These are phyloP conservation scores for Napeogenes inachia DNA, from an alignment of 2,888 invertebrate species.

Conservation along the genomic window DNA sequence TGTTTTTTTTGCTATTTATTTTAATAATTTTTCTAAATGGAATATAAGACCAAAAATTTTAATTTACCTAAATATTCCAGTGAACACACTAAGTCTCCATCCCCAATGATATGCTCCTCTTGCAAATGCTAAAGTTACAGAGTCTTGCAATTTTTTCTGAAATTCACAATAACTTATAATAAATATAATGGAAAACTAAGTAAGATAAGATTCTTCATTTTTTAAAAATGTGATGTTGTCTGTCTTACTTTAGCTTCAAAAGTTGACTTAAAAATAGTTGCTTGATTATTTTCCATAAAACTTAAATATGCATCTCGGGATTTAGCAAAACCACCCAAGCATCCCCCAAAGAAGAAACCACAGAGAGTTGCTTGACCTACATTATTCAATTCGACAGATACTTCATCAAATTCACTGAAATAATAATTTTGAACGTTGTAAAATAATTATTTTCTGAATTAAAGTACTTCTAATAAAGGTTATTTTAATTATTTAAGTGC, in stretches of 20 bases:
- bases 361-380: constrained; percentile 77
- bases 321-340: constrained; percentile 80
- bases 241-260: constrained; percentile 81
- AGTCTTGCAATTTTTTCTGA: constrained; percentile 83
- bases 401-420: constrained; percentile 80
- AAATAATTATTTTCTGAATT: background rate
- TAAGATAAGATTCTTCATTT: no score
- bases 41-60: background rate
- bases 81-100: constrained; percentile 82
- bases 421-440: background rate
- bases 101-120: constrained; percentile 85
- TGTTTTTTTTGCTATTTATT: no score
- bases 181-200: background rate
- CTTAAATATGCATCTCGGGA: constrained; percentile 79
- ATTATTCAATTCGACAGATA: constrained; percentile 79
- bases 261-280: constrained; percentile 81
- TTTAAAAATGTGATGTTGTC: no score
- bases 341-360: constrained; percentile 80
- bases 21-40: no score
- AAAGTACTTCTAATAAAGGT: no score
- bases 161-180: constrained; percentile 34
- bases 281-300: constrained; percentile 86
- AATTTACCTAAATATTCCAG: constrained; percentile 80
- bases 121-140: constrained; percentile 81
- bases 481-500: background rate